Percentiles rank a stretch among this genome's conserved stretches.
These are phyloP conservation scores for Passer montanus DNA, from an alignment of 2,113 vertebrate species.

Conservation along the genomic window DNA sequence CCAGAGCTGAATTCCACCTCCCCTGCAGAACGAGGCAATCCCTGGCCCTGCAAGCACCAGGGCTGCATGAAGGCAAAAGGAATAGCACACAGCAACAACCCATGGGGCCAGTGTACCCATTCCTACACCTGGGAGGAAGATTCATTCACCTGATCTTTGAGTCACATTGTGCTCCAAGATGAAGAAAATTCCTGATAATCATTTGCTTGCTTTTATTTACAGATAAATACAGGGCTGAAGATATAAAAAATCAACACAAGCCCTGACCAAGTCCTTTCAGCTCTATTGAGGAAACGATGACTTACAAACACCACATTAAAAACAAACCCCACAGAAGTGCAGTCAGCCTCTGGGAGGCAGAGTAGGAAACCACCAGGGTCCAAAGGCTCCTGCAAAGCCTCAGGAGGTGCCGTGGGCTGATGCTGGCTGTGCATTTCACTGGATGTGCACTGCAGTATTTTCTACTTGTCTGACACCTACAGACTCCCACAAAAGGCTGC, in stretches of 20 bases:
- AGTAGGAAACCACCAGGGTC: neutral
- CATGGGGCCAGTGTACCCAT: fast-evolving
- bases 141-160: neutral
- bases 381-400: neutral
- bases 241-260: neutral
- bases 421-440: neutral
- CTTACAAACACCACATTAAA: neutral
- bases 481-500: neutral
- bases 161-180: neutral
- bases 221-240: neutral
- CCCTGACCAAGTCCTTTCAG: neutral
- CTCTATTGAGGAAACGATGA: neutral
- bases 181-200: neutral
- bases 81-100: neutral
- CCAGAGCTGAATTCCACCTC: neutral
- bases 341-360: neutral
- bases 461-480: neutral
- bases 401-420: neutral
- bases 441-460: neutral
- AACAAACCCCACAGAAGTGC: neutral
- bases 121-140: neutral
- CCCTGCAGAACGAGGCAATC: neutral
- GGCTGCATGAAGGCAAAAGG: neutral
- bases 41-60: neutral
- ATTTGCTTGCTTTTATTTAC: neutral